phyloP scores from a whole-genome alignment of 2,113 vertebrate species.

The Anseranas semipalmata region DNA sequence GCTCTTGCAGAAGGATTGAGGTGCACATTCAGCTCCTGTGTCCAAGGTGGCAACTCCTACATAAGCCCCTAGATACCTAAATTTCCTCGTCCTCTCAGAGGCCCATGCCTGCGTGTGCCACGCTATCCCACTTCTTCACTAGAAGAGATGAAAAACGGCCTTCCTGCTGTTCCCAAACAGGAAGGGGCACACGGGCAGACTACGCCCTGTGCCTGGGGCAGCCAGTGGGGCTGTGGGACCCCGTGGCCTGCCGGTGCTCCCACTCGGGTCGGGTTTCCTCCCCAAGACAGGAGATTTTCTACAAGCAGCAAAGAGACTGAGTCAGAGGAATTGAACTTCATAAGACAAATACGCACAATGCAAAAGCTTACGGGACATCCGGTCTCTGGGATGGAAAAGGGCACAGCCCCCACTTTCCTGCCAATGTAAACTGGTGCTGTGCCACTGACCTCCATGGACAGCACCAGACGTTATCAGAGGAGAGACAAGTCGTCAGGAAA shows the following conservation, averaged over 20 bases:
- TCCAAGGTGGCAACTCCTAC: not conserved
- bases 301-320: not conserved
- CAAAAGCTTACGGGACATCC: not conserved
- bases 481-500: not conserved
- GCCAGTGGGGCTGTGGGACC: not conserved
- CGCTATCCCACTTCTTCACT: not conserved
- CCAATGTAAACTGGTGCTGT: fast-evolving
- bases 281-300: not conserved
- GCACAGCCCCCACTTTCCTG: not conserved
- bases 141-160: not conserved
- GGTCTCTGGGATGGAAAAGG: not conserved
- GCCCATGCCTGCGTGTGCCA: not conserved
- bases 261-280: not conserved
- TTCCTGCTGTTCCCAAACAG: not conserved
- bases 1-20: not conserved
- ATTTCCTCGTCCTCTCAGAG: not conserved
- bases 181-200: fast-evolving
- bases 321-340: not conserved
- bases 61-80: fast-evolving
- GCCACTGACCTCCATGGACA: not conserved
- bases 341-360: not conserved
- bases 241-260: fast-evolving
- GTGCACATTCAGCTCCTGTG: not conserved
- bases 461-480: not conserved
- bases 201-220: not conserved